Base-by-base conservation (phyloP, 1,140 invertebrate genomes). In the Halictus rubicundus region DNA sequence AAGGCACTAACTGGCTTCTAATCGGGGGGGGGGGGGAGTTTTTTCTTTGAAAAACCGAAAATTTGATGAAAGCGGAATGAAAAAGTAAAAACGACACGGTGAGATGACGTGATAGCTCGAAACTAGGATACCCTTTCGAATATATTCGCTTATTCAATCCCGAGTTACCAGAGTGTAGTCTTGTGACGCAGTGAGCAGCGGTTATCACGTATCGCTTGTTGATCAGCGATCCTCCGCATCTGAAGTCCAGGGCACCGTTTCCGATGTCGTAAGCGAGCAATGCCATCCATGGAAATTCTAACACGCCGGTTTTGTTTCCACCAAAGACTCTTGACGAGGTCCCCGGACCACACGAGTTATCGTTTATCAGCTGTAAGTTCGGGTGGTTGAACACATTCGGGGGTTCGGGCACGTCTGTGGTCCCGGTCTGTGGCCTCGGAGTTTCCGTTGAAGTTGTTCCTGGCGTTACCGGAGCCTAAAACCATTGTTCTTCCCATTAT, bases 231-330 rank as follows among this genome's bases (percentile, higher is more conserved):
- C 95, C 96, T 1, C 95, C 96, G 84, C 96, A 96, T 72, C 93
- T 92, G 74, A 95, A 94, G 82, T 94, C 93, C 1, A 88, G 87
- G 32, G 89, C 91, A 6, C 82, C 81, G 64, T 81, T 93, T 77
- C 94, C 85, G 75, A 89, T 92, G 27, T 92, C 81, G 69, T 95
- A 95, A 0, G 92, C 90, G 10, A 96, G 84, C 0, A 95, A 88
- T 0, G 94, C 95, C 95, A 95, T 96, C 95, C 95, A 96, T 0
- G 95, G 95, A 88, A 94, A 95, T 78, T 96, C 94, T 73, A 93
- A 94, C 2, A 96, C 79, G 2, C 88, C 88, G 0, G 95, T 95
- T 77, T 93, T 92, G 32, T 94, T 94, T 0, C 95, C 95, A 16
- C 94, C 94, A 27, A 94, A 85, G 49, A 96, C 94, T 83, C 90